Evolutionary conservation across 2,888 invertebrate genomes (phyloP), one percentile per base, ranked within the genome.

Genomic region (Amiota minor): DNA sequence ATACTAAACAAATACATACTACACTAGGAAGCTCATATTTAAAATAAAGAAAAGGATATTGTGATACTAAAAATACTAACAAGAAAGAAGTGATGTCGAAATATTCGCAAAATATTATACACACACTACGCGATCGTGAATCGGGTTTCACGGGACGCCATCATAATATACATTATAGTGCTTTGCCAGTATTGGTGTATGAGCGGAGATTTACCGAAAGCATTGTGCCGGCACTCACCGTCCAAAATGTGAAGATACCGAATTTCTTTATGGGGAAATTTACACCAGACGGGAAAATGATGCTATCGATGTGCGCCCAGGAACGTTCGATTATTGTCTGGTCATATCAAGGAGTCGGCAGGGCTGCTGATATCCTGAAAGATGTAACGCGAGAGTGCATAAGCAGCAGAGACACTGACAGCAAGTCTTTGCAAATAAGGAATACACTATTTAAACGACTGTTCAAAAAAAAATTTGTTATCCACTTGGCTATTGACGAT

Each of bases 211-310:
- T 97, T 89, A 96, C 98, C 89, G 96, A 97, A 89, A 96, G 96
- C 88, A 93, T 98, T 9, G 96, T 96, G 86, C 98, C 98, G 0
- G 97, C 98, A 90, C 76, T 89, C 14, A 87, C 89, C 0, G 78
- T 89, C 23, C 81, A 96, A 23, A 97, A 97, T 90, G 95, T 98
- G 9, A 96, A 97, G 84, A 98, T 97, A 86, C 98, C 98, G 10
- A 95, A 96, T 1, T 97, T 97, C 87, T 98, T 96, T 87, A 90
- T 98, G 62, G 91, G 98, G 75, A 98, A 98, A 90, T 98, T 98
- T 88, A 97, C 97, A 78, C 98, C 98, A 0, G 96, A 98, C 91
- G 98, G 98, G 46, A 94, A 94, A 85, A 93, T 94, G 89, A 93
- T 97, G 74, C 93, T 97, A 74, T 96, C 96, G 0, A 97, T 97